Evolutionary conservation across 2,113 vertebrate species (phyloP).

Genomic region (Phaethon lepturus): DNA sequence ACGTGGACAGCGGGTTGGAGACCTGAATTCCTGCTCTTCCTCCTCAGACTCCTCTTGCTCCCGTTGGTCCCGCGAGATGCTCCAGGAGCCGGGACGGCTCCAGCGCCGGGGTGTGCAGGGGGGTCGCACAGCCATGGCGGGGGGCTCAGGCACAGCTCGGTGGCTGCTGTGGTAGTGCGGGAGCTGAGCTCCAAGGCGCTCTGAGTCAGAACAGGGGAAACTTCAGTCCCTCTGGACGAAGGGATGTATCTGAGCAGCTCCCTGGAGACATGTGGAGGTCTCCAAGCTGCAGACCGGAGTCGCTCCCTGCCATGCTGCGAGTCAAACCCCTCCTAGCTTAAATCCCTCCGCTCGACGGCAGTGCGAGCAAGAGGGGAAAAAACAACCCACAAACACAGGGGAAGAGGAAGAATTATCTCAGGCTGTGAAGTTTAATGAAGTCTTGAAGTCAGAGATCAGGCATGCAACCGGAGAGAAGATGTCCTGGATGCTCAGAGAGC

Average conservation of each 20-base stretch:
- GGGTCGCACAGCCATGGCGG: background rate
- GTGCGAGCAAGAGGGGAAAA: background rate
- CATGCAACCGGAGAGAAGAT: background rate
- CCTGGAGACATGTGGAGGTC: fast-evolving
- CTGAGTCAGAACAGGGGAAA: background rate
- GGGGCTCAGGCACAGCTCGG: background rate
- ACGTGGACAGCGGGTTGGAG: background rate
- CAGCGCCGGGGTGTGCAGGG: no score
- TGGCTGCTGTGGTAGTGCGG: background rate
- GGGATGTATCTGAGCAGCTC: background rate
- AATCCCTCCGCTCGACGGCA: background rate
- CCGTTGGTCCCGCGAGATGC: background rate
- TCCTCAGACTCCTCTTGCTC: background rate
- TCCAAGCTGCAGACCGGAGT: background rate
- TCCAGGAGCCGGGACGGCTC: background rate
- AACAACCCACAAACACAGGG: background rate
- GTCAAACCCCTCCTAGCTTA: background rate
- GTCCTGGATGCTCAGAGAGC: background rate
- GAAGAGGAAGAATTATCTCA: background rate
- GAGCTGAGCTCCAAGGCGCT: background rate
- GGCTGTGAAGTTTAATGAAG: background rate
- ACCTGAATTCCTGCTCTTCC: background rate
- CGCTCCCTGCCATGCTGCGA: background rate
- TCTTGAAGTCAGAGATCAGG: background rate
- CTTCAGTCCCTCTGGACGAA: background rate